phyloP scores from a whole-genome alignment of 2,888 invertebrate genomes.

The Drosophila flavopinicola region DNA sequence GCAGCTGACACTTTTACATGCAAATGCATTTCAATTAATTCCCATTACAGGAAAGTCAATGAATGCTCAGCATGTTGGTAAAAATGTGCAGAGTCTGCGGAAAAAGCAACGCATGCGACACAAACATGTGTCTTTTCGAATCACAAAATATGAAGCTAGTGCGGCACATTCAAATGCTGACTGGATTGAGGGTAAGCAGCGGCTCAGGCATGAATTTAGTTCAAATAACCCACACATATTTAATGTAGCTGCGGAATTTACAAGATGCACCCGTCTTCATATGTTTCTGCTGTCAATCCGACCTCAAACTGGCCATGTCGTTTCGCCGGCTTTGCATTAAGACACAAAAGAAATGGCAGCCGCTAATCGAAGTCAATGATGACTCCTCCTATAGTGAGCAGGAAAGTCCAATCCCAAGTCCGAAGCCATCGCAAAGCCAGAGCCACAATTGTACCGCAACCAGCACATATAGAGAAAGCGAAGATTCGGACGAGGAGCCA shows the following conservation, averaged over 20 bases:
- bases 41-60: background rate
- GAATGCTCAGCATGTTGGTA: slow-evolving; percentile 28
- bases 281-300: slow-evolving; percentile 61
- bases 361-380: background rate
- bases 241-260: slow-evolving; percentile 27
- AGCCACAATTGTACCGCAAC: background rate
- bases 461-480: slow-evolving; percentile 19
- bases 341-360: slow-evolving; percentile 53
- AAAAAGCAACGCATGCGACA: slow-evolving; percentile 30
- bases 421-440: background rate
- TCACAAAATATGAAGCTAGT: slow-evolving; percentile 32
- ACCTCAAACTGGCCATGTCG: slow-evolving; percentile 49
- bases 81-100: slow-evolving; percentile 57
- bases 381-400: slow-evolving; percentile 31
- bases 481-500: slow-evolving; percentile 31
- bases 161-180: slow-evolving; percentile 54
- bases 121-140: slow-evolving; percentile 47
- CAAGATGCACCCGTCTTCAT: slow-evolving; percentile 41
- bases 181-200: slow-evolving; percentile 46
- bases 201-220: background rate
- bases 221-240: background rate
- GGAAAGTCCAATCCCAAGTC: slow-evolving; percentile 8
- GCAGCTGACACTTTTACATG: slow-evolving; percentile 27
- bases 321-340: slow-evolving; percentile 59
- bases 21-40: slow-evolving; percentile 23